Evolutionary conservation across 2,113 vertebrate species (phyloP), one percentile per base, ranked within the genome.

Genomic region (Myanophis thanlyinensis): DNA sequence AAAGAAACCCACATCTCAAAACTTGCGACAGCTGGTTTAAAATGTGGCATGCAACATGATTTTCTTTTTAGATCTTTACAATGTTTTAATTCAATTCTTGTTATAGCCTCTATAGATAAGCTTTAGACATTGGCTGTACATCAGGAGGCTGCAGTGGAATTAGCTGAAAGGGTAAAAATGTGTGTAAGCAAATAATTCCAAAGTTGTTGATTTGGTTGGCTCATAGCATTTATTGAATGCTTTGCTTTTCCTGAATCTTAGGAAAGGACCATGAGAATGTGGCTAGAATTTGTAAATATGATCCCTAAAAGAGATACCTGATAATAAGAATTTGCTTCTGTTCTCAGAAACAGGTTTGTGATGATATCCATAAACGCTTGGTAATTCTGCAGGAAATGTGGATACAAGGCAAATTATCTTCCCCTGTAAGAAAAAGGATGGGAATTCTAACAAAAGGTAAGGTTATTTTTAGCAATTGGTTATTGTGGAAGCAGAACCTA

Each of bases 331-430:
- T 56, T 27, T 88, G 80, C 94, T 40, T 95, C 15, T 94, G 25
- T 95, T n/a, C 94, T 91, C 94, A 99, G 99, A 98, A 97, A 91
- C 99, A 99, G 97, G 98, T 99, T 89, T 98, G 98, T 94, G 98
- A 98, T 91, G 99, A 99, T n/a, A 98, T 99, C 18, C 97, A 96
- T 27, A 98, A 98, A 92, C 97, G 99, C 15, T 97, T 99, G 93
- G 97, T 93, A 22, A 94, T 98, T 86, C 97, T 99, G 91, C 98
- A 97, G 96, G 98, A 98, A 1, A 98, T 97, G 23, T 99, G 99
- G 99, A 96, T 94, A 93, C 97, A 97, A 92, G 98, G 97, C 25
- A 98, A 98, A 95, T 97, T 99, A 48, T 99, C 99, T 1, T 89
- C 95, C 20, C 97, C 98, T 5, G 99, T 99, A 88, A 98, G 97